Base-by-base conservation (phyloP, 2,797 vertebrate species). In the Hylomyscus alleni region DNA sequence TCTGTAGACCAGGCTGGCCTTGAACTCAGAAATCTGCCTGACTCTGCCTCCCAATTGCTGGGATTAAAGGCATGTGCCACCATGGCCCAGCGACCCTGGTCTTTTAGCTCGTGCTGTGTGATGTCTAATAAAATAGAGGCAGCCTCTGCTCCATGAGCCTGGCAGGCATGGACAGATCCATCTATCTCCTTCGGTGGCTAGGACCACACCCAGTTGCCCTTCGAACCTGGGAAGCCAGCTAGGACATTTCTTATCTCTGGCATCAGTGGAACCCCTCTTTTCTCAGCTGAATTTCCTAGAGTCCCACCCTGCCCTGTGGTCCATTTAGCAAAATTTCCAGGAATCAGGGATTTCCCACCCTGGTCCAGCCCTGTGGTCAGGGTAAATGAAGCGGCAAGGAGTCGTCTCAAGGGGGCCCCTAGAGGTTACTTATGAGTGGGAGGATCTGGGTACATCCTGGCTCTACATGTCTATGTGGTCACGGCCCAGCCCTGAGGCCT, bases 181-280 rank as follows among this genome's bases (percentile, higher is more conserved):
- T 11, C 60, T 29, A 1, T 3, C 9, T 0, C 3, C 11, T 7
- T 14, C 54, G 1, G 17, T 89, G 58, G 0, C 60, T 0, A 22
- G 11, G 58, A 40, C 83, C 94, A 56, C 54, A 12, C 92, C 82
- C 90, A 72, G n/a, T 77, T 56, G 85, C 80, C 81, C 95, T 96
- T 97, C 83, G 82, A 37, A 22, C 82, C 34, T 14, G 47, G 37
- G 65, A 19, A n/a, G 72, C 31, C 47, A 2, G 44, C 0, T 1
- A 4, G n/a, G 22, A 8, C 2, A 24, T 56, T 75, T 60, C 50
- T 85, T 44, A 7, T 81, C 80, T 24, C 40, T 54, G 69, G 7
- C 72, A 50, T 80, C 52, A 20, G 26, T 31, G 50, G 3, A 60
- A 12, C 60, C 34, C 47, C 75, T 76, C 47, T 47, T 54, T 52